These are phyloP conservation scores for Danio albolineatus DNA, from an alignment of 2,797 vertebrate species.

Conservation along the genomic window DNA sequence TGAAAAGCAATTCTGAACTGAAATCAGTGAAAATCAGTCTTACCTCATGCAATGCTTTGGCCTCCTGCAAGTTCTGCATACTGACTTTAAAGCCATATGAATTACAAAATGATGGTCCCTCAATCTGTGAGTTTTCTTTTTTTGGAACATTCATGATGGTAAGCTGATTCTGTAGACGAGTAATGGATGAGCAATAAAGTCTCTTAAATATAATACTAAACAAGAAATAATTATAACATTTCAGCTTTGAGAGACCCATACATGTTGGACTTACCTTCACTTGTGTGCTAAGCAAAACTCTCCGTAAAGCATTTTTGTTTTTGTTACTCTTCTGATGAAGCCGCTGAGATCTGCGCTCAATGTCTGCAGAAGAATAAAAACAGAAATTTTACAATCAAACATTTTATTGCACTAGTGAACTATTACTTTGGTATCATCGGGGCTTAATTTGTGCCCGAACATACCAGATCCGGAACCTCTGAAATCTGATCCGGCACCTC, in stretches of 20 bases:
- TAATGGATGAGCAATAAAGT: not conserved
- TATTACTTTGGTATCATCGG: too few species aligned
- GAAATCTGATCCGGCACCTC: too few species aligned
- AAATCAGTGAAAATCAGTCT: slow-evolving; percentile 42
- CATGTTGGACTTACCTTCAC: slow-evolving; percentile 82
- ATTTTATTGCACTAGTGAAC: too few species aligned
- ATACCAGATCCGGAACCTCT: too few species aligned
- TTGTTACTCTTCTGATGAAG: slow-evolving; percentile 81
- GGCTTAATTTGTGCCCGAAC: too few species aligned
- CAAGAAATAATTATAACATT: not conserved
- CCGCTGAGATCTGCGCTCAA: slow-evolving; percentile 79
- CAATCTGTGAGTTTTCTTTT: slow-evolving; percentile 92
- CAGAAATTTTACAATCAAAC: slow-evolving; percentile 12
- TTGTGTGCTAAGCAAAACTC: slow-evolving; percentile 90
- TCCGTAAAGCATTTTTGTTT: slow-evolving; percentile 82
- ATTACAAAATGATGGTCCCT: slow-evolving; percentile 94
- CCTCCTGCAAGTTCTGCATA: slow-evolving; percentile 95
- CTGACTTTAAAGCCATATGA: slow-evolving; percentile 97
- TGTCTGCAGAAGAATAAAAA: slow-evolving; percentile 61
- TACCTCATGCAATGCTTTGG: slow-evolving; percentile 98
- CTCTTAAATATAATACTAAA: not conserved
- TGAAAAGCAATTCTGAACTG: slow-evolving; percentile 1
- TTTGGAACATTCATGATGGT: slow-evolving; percentile 84
- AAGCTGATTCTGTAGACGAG: slow-evolving; percentile 87
- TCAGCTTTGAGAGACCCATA: not conserved